Base-by-base conservation (phyloP, 2,888 invertebrate species). In the Lomographa bimaculata region DNA sequence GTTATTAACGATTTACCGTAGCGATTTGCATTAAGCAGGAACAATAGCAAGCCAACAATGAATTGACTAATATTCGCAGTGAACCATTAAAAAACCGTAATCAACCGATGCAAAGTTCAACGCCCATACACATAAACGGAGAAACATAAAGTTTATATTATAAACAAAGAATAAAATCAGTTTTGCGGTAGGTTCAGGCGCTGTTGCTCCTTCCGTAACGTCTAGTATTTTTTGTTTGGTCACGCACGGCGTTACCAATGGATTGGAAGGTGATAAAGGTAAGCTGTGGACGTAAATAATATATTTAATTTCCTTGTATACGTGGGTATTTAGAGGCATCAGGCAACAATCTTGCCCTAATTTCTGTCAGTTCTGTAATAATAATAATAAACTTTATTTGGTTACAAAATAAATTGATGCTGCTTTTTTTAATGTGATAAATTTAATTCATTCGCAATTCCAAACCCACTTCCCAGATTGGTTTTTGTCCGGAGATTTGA, bases 31-130 rank as follows among this genome's bases (percentile, higher is more conserved):
- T 42, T 46, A 48, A 37, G 27, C 12, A 32, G 43, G 60, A 60
- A 62, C 66, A 66, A 64, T 70, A 56, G 61, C 62, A 44, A 54
- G 46, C 59, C 51, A 62, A 74, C 71, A 78, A 71, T 76, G 71
- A 71, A 75, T 72, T 74, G 47, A 76, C 71, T 69, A 80, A 79
- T 74, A 77, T 71, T 76, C 70, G 60, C 72, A 60, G 63, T 64
- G 60, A 71, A 65, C 75, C 76, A 83, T 83, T 82, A 80, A 84
- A 79, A 83, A 80, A 70, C 72, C 76, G 77, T 83, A 84, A 85
- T 85, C 79, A 79, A 70, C 63, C 74, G 75, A 79, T 82, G 77
- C 66, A 73, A 69, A 79, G 87, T 82, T 87, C 86, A 83, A 79
- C 70, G 80, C 59, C 77, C 79, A 76, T 41, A 64, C 38, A 39